Conservation (phyloP, 2,888 invertebrate species). For the Patella ulyssiponensis region DNA sequence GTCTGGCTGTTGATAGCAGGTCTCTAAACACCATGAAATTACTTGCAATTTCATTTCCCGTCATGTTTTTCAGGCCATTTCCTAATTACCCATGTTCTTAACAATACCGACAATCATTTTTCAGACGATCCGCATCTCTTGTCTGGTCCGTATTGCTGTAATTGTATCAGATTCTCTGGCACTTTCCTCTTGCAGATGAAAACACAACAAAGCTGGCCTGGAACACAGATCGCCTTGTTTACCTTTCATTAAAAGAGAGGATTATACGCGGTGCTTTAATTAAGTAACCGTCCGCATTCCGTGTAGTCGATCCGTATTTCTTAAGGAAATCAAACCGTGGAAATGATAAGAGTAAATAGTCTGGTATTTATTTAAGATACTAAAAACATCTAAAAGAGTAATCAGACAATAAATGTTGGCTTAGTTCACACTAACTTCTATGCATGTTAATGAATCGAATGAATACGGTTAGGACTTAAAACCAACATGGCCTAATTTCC, state of each 20-base stretch:
- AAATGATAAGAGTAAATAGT: slow-evolving; percentile 7
- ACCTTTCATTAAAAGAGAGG: slow-evolving; percentile 3
- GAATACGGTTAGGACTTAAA: background rate
- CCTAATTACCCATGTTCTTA: background rate
- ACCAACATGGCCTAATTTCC: too few relatives aligned
- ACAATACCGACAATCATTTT: background rate
- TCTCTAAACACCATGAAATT: too few relatives aligned
- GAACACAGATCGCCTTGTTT: background rate
- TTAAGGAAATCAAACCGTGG: slow-evolving; percentile 1
- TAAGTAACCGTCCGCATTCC: slow-evolving; percentile 7
- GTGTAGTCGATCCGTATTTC: background rate
- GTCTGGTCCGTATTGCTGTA: background rate
- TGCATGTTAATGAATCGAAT: slow-evolving; percentile 4
- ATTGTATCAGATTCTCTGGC: background rate
- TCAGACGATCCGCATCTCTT: background rate
- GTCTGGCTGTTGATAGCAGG: too few relatives aligned
- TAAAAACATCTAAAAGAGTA: too few relatives aligned
- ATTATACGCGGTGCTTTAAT: background rate
- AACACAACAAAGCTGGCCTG: slow-evolving; percentile 5
- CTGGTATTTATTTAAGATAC: slow-evolving; percentile 8
- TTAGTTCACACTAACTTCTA: background rate
- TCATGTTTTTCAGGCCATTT: background rate
- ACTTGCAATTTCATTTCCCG: too few relatives aligned
- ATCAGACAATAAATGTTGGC: background rate
- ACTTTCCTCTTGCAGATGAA: background rate